phyloP scores from a whole-genome alignment of 2,888 invertebrate species.

The Allophyes oxyacanthae region DNA sequence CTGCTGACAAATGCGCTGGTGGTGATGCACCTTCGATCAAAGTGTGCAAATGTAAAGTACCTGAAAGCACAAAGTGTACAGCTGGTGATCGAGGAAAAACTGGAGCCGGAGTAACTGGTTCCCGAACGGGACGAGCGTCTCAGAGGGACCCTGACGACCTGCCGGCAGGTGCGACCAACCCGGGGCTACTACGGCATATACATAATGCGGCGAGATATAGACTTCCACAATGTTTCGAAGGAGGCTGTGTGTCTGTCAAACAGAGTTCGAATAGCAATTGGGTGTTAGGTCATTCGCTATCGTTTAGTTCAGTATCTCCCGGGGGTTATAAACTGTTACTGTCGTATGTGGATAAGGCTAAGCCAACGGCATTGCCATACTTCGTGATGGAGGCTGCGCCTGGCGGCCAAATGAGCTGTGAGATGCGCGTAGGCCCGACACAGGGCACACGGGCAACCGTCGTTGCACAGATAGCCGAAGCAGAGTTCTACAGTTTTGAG shows the following conservation, averaged over 20 bases:
- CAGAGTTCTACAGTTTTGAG: constrained; percentile 81
- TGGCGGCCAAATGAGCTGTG: constrained; percentile 84
- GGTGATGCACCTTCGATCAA: constrained; percentile 61
- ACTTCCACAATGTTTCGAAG: constrained; percentile 86
- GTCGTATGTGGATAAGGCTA: constrained; percentile 77
- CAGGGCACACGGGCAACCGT: constrained; percentile 76
- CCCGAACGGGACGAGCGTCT: constrained; percentile 68
- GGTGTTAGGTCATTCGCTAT: constrained; percentile 80
- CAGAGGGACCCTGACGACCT: constrained; percentile 66
- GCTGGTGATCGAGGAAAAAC: constrained; percentile 80
- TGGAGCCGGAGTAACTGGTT: constrained; percentile 83
- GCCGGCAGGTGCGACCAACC: constrained; percentile 74
- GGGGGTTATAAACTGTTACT: constrained; percentile 82
- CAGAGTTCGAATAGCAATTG: constrained; percentile 76
- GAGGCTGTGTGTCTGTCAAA: constrained; percentile 78
- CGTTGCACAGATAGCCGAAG: constrained; percentile 80
- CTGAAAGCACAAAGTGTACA: constrained; percentile 61
- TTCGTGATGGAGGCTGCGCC: constrained; percentile 86
- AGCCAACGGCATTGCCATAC: constrained; percentile 74
- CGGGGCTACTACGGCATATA: constrained; percentile 81
- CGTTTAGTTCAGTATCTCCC: constrained; percentile 85
- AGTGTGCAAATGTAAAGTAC: constrained; percentile 50
- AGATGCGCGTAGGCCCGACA: constrained; percentile 80
- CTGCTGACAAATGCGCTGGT: constrained; percentile 45
- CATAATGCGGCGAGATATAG: constrained; percentile 82